Percentiles rank a stretch among this genome's conserved stretches.
Evolutionary conservation across 2,888 invertebrate species (phyloP).

Genomic region (Digitonthophagus gazella): DNA sequence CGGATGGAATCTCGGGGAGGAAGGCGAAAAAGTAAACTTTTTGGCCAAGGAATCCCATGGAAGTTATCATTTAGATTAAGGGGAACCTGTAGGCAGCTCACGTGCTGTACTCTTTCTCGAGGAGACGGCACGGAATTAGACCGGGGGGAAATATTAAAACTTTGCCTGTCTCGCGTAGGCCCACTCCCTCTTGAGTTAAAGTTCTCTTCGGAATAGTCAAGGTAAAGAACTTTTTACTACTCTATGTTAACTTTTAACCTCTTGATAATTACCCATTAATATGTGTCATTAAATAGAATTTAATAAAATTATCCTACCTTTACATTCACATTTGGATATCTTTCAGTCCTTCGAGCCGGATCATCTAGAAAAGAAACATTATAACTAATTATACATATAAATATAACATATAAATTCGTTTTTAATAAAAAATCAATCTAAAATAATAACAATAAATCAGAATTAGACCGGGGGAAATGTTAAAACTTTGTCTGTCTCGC

Average conservation of each 20-base stretch:
- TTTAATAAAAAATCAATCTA: neutral
- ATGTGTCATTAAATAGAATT: too few relatives aligned
- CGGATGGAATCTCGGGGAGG: conserved; percentile 13
- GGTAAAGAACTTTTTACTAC: conserved; percentile 8
- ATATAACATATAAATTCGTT: too few relatives aligned
- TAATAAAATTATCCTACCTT: too few relatives aligned
- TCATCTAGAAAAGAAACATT: too few relatives aligned
- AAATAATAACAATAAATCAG: too few relatives aligned
- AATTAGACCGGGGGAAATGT: conserved; percentile 45
- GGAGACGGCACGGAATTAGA: conserved; percentile 43
- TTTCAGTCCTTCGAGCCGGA: too few relatives aligned
- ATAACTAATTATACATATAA: too few relatives aligned
- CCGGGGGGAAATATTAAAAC: conserved; percentile 46
- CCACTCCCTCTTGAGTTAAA: neutral
- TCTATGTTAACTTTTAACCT: neutral
- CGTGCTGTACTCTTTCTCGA: conserved; percentile 38
- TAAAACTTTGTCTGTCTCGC: conserved; percentile 44
- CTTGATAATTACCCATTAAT: neutral
- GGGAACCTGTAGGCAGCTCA: conserved; percentile 40
- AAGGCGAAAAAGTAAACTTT: neutral
- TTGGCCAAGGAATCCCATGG: conserved; percentile 22
- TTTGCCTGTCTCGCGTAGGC: conserved; percentile 39
- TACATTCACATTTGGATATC: too few relatives aligned
- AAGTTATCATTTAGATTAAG: conserved; percentile 43
- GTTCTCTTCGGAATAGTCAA: neutral